Percentiles rank a stretch among this genome's conserved stretches.
Conservation (phyloP, 2,888 invertebrate species). For the Limnephilus marmoratus region DNA sequence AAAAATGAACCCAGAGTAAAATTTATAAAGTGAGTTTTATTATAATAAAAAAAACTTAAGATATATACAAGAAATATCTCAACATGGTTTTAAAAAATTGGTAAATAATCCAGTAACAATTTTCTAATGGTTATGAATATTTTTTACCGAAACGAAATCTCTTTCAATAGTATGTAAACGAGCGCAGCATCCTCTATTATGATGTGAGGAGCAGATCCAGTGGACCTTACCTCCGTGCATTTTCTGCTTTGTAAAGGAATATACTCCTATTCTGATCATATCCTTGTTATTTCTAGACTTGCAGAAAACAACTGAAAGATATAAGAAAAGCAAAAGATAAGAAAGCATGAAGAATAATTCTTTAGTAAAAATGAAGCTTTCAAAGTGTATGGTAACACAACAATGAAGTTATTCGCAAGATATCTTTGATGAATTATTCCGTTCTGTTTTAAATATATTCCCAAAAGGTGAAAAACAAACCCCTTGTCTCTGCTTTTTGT, state of each 20-base stretch:
- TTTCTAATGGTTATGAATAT: slow-evolving; percentile 52
- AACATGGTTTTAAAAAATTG: not conserved
- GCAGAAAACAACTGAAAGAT: slow-evolving; percentile 13
- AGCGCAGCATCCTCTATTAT: slow-evolving; percentile 49
- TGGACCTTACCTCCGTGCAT: not conserved
- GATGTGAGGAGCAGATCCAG: slow-evolving; percentile 53
- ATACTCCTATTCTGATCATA: slow-evolving; percentile 16
- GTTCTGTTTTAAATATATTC: no score
- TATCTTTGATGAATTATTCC: no score
- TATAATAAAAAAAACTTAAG: not conserved
- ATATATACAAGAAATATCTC: not conserved
- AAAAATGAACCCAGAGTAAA: not conserved
- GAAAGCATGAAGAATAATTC: not conserved
- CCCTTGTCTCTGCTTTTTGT: no score
- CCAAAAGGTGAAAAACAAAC: no score
- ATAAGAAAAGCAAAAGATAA: not conserved
- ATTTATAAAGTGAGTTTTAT: not conserved
- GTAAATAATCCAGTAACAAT: not conserved
- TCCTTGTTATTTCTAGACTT: slow-evolving; percentile 27
- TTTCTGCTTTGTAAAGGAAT: slow-evolving; percentile 9
- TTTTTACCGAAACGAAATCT: slow-evolving; percentile 16
- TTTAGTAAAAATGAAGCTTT: not conserved
- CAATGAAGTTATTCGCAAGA: no score
- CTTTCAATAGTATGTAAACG: slow-evolving; percentile 41
- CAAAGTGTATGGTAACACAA: no score